Base-by-base conservation (phyloP, 2,113 vertebrate genomes). In the Hoplias malabaricus region DNA sequence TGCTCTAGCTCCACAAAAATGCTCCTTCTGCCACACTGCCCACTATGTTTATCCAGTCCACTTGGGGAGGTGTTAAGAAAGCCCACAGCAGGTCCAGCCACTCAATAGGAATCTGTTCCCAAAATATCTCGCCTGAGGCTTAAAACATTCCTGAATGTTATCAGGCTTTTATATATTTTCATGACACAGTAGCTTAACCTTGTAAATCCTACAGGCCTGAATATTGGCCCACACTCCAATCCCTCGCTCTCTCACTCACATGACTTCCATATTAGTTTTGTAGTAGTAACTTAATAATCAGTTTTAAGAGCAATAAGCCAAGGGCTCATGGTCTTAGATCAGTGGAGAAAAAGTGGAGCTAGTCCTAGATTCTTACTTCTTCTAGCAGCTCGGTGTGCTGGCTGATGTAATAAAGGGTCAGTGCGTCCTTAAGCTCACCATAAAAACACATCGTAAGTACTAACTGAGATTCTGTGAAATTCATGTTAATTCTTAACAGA, bases 361-460 rank as follows among this genome's bases (percentile, higher is more conserved):
- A n/a, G 8, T 53, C 48, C 16, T 53, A 53, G 16, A 53, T n/a
- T 53, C 0, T n/a, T n/a, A n/a, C 27, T n/a, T 0, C 59, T 36
- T 40, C 43, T 29, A 16, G 23, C 2, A 54, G 61, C 33, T 33
- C 33, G 21, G 23, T 14, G 48, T 34, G 29, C 10, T 9, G 14
- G 43, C 25, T 29, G 54, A 38, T 59, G 10, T 57, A 48, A 48
- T 67, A 59, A 66, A 50, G 31, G 38, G 23, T 50, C 59, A 40
- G 46, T 23, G 19, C 27, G 31, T 67, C 65, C 73, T 59, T 73
- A 69, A 73, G 57, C 21, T 46, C n/a, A 53, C 67, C 68, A 53
- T 79, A 73, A 74, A 79, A 61, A 70, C 57, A 25, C 27, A 66
- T 77, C 79, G 36, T 77, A 67, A 72, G 48, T 59, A 66, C 34